Conservation (phyloP, 1,140 invertebrate genomes). For the Parasteatoda tepidariorum region DNA sequence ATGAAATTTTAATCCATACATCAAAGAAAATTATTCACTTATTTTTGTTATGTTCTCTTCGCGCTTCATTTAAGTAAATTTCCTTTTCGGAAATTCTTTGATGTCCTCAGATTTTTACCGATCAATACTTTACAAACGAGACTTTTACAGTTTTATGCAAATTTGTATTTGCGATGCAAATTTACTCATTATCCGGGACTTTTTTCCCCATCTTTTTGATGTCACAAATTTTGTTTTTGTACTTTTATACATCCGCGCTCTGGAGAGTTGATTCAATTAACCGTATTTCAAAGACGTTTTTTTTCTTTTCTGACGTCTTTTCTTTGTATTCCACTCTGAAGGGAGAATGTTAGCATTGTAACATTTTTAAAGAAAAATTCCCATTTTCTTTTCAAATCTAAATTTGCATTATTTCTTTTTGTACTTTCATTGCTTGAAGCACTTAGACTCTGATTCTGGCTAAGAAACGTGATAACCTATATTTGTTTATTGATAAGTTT, state of each 20-base stretch:
- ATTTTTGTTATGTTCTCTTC: background rate
- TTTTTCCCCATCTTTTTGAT: background rate
- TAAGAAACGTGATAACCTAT: too few species aligned
- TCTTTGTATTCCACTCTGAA: background rate
- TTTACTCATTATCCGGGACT: constrained; percentile 20
- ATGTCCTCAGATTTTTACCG: constrained; percentile 5
- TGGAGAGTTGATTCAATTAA: constrained; percentile 35
- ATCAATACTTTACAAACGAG: constrained; percentile 27
- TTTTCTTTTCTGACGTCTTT: background rate
- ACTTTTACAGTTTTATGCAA: constrained; percentile 50
- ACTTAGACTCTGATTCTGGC: too few species aligned
- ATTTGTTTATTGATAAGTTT: too few species aligned
- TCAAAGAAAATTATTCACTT: constrained; percentile 3
- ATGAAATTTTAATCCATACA: background rate
- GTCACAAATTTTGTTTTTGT: background rate
- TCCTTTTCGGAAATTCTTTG: constrained; percentile 21
- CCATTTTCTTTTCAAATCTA: background rate
- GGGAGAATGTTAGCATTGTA: background rate
- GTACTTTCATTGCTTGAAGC: too few species aligned
- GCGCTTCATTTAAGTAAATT: background rate
- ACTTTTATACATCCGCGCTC: background rate
- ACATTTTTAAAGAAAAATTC: background rate
- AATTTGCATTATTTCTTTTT: too few species aligned
- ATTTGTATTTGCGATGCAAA: constrained; percentile 48
- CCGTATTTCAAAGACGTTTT: constrained; percentile 6